These are phyloP conservation scores for Paracentrotus lividus DNA, from an alignment of 53 echinoderm and acorn worm genomes.

Conservation along the genomic window DNA sequence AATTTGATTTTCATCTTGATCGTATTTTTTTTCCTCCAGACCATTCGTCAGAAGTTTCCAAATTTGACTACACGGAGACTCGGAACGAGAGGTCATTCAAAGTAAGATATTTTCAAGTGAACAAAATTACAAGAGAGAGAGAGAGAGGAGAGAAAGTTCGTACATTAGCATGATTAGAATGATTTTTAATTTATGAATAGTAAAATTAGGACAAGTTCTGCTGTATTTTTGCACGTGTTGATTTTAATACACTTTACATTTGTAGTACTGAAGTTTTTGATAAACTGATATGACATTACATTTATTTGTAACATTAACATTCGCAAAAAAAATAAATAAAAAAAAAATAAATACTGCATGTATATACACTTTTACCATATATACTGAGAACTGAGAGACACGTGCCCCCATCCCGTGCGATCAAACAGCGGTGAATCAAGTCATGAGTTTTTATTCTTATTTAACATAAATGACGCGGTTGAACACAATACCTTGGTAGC, in stretches of 20 bases:
- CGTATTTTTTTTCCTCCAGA: constrained; percentile 60
- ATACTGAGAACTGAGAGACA: no score
- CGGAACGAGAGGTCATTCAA: constrained; percentile 93
- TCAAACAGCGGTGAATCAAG: no score
- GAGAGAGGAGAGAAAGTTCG: not conserved
- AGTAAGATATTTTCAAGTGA: constrained; percentile 73
- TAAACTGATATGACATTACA: no score
- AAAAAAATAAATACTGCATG: not conserved
- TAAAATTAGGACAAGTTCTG: not conserved
- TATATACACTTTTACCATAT: no score
- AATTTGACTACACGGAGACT: constrained; percentile 89
- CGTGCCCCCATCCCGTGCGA: no score
- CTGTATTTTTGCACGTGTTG: not conserved
- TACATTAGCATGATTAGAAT: not conserved
- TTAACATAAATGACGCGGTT: not conserved
- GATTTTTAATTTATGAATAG: no score
- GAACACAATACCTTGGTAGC: not conserved
- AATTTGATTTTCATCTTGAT: not conserved
- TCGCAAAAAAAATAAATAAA: not conserved
- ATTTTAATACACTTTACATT: not conserved
- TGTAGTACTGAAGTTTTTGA: no score
- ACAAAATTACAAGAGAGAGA: not conserved
- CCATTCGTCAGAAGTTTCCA: constrained; percentile 89
- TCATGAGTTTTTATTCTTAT: no score
- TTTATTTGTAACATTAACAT: not conserved